Evolutionary conservation across 2,113 vertebrate species (phyloP).

Genomic region (Hemibagrus wyckioides): DNA sequence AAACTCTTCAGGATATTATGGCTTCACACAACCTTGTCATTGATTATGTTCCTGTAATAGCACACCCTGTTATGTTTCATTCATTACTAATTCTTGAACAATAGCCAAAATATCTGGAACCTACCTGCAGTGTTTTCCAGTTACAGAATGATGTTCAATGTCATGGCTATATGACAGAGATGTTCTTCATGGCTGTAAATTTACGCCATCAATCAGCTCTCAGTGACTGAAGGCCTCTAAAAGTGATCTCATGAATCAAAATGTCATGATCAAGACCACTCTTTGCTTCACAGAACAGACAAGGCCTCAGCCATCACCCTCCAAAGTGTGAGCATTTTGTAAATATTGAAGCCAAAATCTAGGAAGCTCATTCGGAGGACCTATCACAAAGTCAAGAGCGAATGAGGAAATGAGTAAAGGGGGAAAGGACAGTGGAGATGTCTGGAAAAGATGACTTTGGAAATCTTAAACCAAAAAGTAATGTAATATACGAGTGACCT

Average conservation of each 20-base stretch:
- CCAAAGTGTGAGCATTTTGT: neutral
- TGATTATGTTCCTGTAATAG: neutral
- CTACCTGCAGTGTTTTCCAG: neutral
- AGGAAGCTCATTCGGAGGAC: neutral
- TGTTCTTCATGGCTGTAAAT: neutral
- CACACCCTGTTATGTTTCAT: neutral
- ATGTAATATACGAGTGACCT: neutral
- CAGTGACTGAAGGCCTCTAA: neutral
- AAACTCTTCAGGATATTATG: neutral
- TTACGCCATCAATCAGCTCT: neutral
- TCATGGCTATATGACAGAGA: neutral
- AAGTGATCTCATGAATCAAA: neutral
- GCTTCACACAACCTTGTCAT: neutral
- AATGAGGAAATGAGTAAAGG: neutral
- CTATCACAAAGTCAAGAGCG: neutral
- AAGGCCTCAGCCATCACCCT: neutral
- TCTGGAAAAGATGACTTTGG: neutral
- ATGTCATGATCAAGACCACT: neutral
- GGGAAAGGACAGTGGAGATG: neutral
- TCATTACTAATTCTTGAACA: neutral
- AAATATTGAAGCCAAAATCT: neutral
- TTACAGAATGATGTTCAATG: neutral
- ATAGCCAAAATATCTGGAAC: neutral
- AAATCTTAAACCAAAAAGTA: neutral
- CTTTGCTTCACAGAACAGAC: neutral